A percentile compares a stretch with the other conserved stretches of the same genome.
Evolutionary conservation across 2,888 invertebrate genomes (phyloP).

Genomic region (Eupeodes latifasciatus): DNA sequence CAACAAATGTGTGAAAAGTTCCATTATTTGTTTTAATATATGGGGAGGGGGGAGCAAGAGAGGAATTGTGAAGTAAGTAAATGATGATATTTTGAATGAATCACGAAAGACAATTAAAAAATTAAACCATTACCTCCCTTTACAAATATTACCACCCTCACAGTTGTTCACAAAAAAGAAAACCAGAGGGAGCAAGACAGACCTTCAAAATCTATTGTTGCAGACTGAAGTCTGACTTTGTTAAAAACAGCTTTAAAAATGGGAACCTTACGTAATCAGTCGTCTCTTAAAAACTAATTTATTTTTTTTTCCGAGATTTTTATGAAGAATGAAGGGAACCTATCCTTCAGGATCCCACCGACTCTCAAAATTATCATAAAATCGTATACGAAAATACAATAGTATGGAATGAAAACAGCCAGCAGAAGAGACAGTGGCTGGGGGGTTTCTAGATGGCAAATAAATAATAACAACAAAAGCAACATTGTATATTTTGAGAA

Average conservation of each 20-base stretch:
- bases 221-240: constrained; percentile 37
- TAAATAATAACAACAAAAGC: neutral
- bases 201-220: neutral
- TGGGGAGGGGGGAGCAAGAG: neutral
- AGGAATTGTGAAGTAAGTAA: neutral
- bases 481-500: neutral
- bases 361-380: constrained; percentile 54
- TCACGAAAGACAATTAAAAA: constrained; percentile 43
- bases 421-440: neutral
- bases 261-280: neutral
- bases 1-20: neutral
- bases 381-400: constrained; percentile 24
- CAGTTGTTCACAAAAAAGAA: neutral
- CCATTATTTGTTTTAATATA: neutral
- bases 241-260: neutral
- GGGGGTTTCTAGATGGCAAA: neutral
- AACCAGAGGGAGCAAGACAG: neutral
- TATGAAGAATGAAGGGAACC: neutral
- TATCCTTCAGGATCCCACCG: constrained; percentile 14
- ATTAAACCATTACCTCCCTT: neutral
- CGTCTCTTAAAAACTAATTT: constrained; percentile 40
- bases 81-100: constrained; percentile 46
- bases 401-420: constrained; percentile 36
- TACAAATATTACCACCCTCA: neutral
- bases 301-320: neutral